phyloP scores from a whole-genome alignment of 1,140 invertebrate genomes.

The Melanaphis sacchari region DNA sequence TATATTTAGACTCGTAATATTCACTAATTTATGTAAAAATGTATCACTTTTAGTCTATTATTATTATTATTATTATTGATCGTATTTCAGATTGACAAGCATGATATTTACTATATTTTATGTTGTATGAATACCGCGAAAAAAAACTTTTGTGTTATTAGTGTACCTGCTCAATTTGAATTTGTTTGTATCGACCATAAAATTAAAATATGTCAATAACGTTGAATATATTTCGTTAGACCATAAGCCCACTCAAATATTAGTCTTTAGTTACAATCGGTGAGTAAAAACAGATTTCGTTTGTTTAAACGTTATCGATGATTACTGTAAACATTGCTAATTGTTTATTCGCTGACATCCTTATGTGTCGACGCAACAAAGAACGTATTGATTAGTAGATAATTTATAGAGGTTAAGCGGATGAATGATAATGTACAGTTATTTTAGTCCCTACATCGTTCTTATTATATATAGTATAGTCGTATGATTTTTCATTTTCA shows the following conservation, averaged over 20 bases:
- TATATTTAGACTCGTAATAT: neutral
- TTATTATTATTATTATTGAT: neutral
- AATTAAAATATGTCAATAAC: neutral
- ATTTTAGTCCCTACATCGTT: neutral
- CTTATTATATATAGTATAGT: neutral
- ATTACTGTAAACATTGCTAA: neutral
- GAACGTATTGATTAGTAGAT: constrained; percentile 1
- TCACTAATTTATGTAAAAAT: neutral
- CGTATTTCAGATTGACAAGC: too few species aligned
- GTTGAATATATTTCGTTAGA: neutral
- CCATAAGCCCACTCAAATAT: neutral
- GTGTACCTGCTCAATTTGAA: neutral
- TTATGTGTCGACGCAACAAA: neutral
- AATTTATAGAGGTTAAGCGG: neutral
- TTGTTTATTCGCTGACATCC: neutral
- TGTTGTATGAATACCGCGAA: too few species aligned
- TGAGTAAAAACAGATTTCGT: neutral
- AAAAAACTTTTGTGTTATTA: too few species aligned
- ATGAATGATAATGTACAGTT: neutral
- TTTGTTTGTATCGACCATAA: neutral
- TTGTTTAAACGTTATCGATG: constrained; percentile 8
- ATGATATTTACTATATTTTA: too few species aligned
- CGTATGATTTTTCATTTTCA: neutral
- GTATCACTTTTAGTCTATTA: neutral
- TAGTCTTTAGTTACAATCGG: neutral